Evolutionary conservation across 1,140 invertebrate species (phyloP).

Genomic region (Chionoecetes opilio): DNA sequence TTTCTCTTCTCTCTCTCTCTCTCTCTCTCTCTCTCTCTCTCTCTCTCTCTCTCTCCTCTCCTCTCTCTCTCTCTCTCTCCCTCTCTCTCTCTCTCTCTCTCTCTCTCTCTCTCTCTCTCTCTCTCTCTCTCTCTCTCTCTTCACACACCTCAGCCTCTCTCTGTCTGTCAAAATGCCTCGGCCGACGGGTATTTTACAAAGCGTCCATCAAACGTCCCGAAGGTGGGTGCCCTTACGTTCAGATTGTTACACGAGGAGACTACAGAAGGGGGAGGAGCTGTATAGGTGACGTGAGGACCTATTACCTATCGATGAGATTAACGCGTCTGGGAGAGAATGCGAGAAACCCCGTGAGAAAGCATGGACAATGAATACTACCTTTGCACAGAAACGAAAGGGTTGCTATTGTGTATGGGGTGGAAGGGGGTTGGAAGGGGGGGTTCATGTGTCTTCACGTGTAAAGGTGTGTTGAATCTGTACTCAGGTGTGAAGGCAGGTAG

Average conservation of each 20-base stretch:
- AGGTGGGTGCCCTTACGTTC: neutral
- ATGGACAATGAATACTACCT: too few species aligned
- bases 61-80: neutral
- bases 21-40: neutral
- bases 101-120: conserved; percentile 38
- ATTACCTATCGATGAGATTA: conserved; percentile 11
- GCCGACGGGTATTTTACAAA: conserved; percentile 1
- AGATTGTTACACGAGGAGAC: neutral
- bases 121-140: neutral
- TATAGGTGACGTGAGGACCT: neutral
- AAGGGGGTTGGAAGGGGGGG: too few species aligned
- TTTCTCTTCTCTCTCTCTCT: neutral
- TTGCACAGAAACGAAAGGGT: too few species aligned
- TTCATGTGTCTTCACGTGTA: neutral
- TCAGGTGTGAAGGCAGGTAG: neutral
- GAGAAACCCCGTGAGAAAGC: too few species aligned
- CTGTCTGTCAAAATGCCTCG: conserved; percentile 40
- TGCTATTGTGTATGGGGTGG: too few species aligned
- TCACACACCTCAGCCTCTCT: neutral
- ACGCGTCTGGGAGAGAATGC: neutral
- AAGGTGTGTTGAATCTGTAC: too few species aligned
- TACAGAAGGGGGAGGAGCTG: neutral
- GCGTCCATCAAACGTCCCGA: neutral
- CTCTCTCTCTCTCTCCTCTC: neutral
- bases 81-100: conserved; percentile 10